Percentiles rank a stretch among this genome's conserved stretches.
phyloP scores from a whole-genome alignment of 2,113 vertebrate genomes.

The Oncorhynchus nerka region DNA sequence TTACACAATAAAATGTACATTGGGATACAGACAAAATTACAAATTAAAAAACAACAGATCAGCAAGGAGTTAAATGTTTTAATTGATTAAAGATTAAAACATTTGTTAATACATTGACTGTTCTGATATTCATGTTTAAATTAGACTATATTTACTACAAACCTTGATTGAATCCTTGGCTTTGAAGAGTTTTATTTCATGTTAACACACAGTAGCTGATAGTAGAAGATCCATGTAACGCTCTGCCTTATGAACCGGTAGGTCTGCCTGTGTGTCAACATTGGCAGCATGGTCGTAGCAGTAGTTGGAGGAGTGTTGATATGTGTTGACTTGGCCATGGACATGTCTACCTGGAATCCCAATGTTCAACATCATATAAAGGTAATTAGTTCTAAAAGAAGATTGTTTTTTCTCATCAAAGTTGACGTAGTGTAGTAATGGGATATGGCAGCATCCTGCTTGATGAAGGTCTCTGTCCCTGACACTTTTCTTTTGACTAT shows the following conservation, averaged over 20 bases:
- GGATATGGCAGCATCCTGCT: no score
- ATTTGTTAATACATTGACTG: no score
- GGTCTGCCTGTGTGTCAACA: constrained; percentile 56
- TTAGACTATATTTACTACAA: no score
- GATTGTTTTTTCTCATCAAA: no score
- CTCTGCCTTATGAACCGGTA: constrained; percentile 25
- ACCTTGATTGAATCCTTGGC: no score
- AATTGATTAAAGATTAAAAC: no score
- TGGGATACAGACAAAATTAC: neutral
- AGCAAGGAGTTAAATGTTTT: no score
- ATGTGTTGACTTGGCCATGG: constrained; percentile 42
- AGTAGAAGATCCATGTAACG: no score
- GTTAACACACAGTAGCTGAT: no score
- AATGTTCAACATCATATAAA: accelerated
- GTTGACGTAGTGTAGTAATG: neutral
- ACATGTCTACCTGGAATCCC: accelerated
- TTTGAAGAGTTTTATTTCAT: neutral
- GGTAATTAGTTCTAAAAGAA: constrained; percentile 15
- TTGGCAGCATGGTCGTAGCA: constrained; percentile 40
- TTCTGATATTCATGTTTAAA: no score
- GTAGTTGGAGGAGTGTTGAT: constrained; percentile 47
- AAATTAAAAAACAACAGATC: no score
- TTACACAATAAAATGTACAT: neutral
- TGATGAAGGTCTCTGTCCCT: neutral
- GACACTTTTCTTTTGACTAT: neutral